phyloP scores from a whole-genome alignment of 2,797 vertebrate genomes.

The Pithecia hirsuta region DNA sequence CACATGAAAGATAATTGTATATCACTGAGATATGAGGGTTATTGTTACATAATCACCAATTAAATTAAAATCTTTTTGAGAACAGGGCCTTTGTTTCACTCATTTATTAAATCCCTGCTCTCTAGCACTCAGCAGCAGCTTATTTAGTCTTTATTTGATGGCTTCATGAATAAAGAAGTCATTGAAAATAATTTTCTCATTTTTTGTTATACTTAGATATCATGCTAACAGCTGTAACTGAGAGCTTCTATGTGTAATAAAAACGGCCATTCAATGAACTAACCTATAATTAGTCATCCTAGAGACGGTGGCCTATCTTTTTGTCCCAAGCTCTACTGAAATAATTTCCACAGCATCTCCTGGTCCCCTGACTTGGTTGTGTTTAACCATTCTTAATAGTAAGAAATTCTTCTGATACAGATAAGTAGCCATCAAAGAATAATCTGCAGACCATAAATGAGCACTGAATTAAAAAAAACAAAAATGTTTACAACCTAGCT shows the following conservation, averaged over 20 bases:
- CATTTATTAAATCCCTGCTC: background rate
- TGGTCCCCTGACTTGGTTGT: background rate
- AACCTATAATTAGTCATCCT: background rate
- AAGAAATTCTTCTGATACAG: background rate
- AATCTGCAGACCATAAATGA: background rate
- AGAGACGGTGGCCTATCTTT: background rate
- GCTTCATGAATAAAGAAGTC: background rate
- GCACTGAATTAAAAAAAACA: background rate
- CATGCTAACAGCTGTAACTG: background rate
- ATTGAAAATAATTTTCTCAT: background rate
- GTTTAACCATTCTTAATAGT: background rate
- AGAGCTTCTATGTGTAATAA: background rate
- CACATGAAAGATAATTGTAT: background rate
- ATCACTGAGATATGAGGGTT: background rate
- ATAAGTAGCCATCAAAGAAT: background rate
- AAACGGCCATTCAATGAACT: background rate
- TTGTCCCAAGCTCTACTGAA: background rate
- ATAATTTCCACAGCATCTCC: background rate
- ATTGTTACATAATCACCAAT: background rate
- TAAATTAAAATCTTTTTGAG: background rate
- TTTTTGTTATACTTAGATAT: background rate
- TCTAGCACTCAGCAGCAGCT: background rate
- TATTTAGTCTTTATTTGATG: background rate
- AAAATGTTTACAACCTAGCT: background rate
- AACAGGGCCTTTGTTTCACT: background rate